Evolutionary conservation across 1,140 invertebrate species (phyloP), one percentile per base, ranked within the genome.

Genomic region (Drosophila fuyamai): DNA sequence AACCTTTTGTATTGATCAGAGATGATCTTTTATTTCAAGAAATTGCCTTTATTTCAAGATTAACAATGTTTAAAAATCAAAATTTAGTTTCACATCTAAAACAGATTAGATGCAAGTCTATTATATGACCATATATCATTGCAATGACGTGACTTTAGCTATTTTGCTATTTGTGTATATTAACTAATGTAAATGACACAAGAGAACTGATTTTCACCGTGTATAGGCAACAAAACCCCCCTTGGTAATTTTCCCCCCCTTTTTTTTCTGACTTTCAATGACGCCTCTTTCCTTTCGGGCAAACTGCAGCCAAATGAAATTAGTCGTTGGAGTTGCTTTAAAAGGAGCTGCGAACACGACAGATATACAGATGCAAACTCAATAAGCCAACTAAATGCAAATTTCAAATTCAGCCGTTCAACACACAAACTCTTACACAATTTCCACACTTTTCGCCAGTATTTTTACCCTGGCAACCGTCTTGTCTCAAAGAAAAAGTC

Each of bases 301-400:
- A 67, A 62, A 68, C 48, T 56, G 43, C 43, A 57, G 43, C 12
- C 36, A 58, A 71, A 71, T 71, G 36, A 58, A 71, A 71, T 71
- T 71, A 71, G 53, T 50, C 44, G 18, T 40, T 50, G 36, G 53
- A 71, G 54, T 41, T 48, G 38, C 43, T 36, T 46, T 18, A n/a
- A 70, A 18, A 35, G 40, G 35, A 44, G 36, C 58, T 29, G 47
- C 12, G 46, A 51, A 32, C 36, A 29, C 27, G 29, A 51, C 44
- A 71, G 43, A 40, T 50, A 29, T 16, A 43, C 66, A 71, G 61
- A 53, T 66, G 27, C 66, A 72, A 71, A 71, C 65, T 71, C 44
- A 71, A 72, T 72, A 58, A 72, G 53, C 54, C 66, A 71, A 72
- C 68, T 71, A 71, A 71, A 72, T 72, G 68, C 68, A 58, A 71